phyloP scores from a whole-genome alignment of 2,888 invertebrate species.

The Aspidapion aeneum region DNA sequence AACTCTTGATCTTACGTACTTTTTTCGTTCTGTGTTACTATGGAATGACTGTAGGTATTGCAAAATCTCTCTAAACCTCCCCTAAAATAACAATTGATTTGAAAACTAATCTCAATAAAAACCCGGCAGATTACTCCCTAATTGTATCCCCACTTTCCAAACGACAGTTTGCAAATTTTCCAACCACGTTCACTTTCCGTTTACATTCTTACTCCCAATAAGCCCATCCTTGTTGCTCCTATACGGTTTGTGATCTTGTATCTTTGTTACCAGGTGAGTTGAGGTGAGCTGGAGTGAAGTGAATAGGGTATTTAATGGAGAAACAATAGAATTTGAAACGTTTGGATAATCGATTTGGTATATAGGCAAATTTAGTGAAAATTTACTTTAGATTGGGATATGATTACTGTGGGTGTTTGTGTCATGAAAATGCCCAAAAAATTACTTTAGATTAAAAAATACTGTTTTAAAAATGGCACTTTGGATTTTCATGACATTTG shows the following conservation, averaged over 20 bases:
- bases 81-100: not conserved
- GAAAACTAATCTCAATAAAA: not conserved
- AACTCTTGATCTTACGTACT: no score
- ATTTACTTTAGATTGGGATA: no score
- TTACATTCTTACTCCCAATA: not conserved
- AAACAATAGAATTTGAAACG: not conserved
- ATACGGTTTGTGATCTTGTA: not conserved
- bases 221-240: not conserved
- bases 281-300: not conserved
- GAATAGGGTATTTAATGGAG: not conserved
- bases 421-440: no score
- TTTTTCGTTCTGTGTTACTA: no score
- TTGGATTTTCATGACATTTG: no score
- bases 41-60: no score
- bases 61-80: not conserved
- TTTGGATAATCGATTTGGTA: not conserved
- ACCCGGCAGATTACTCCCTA: not conserved
- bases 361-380: not conserved
- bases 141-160: not conserved
- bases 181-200: not conserved
- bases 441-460: no score
- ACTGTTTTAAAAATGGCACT: no score
- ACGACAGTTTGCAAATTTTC: not conserved
- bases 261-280: not conserved
- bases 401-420: no score